A percentile compares a stretch with the other conserved stretches of the same genome.
phyloP scores from a whole-genome alignment of 2,888 invertebrate genomes.

The Pyrrhia umbra region DNA sequence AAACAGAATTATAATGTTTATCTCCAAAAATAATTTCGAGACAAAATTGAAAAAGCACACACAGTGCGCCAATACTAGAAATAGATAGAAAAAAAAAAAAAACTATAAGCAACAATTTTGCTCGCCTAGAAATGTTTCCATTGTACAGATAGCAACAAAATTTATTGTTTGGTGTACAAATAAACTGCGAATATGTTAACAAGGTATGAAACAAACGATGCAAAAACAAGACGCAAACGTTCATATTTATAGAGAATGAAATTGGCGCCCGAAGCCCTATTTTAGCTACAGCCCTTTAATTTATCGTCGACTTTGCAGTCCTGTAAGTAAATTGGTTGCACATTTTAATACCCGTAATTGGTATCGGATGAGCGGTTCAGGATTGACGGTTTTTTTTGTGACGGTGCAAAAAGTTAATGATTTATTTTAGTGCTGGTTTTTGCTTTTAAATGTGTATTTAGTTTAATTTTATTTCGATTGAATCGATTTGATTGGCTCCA shows the following conservation, averaged over 20 bases:
- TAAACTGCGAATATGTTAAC: slow-evolving; percentile 73
- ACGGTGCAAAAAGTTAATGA: slow-evolving; percentile 41
- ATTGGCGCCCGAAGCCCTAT: slow-evolving; percentile 74
- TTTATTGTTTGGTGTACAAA: slow-evolving; percentile 65
- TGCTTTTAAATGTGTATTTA: slow-evolving; percentile 12
- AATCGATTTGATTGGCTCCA: too few species aligned
- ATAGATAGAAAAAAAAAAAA: slow-evolving; percentile 12
- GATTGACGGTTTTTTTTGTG: slow-evolving; percentile 61
- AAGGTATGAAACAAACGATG: slow-evolving; percentile 69
- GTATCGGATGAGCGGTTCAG: slow-evolving; percentile 64
- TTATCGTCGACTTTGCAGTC: slow-evolving; percentile 67
- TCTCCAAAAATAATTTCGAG: not conserved
- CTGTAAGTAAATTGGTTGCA: slow-evolving; percentile 62
- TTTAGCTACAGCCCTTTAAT: slow-evolving; percentile 77
- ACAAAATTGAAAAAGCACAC: not conserved
- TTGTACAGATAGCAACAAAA: slow-evolving; percentile 62
- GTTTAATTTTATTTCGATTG: slow-evolving; percentile 7
- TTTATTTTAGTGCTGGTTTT: slow-evolving; percentile 35
- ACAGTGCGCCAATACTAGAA: slow-evolving; percentile 11
- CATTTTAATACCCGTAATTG: slow-evolving; percentile 71
- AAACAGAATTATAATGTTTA: not conserved
- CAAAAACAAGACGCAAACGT: slow-evolving; percentile 60
- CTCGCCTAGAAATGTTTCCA: slow-evolving; percentile 49
- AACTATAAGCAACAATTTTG: slow-evolving; percentile 32
- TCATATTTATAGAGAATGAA: slow-evolving; percentile 77